phyloP scores from a whole-genome alignment of 2,113 vertebrate genomes.

The Aptenodytes forsteri region DNA sequence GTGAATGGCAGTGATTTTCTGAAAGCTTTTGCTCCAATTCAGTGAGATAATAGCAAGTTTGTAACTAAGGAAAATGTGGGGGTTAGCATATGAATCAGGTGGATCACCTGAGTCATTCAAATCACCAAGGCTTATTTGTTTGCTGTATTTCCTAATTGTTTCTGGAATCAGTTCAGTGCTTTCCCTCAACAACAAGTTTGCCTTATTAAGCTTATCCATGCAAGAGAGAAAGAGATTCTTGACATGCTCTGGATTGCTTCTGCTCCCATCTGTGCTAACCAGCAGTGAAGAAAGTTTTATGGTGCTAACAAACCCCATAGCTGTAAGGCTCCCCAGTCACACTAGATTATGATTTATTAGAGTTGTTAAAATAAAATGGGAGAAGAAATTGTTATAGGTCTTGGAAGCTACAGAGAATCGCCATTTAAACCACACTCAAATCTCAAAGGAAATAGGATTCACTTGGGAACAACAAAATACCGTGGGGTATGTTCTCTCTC shows the following conservation, averaged over 20 bases:
- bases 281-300: constrained; percentile 14
- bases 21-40: background rate
- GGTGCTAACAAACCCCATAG: constrained; percentile 23
- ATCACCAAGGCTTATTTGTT: constrained; percentile 31
- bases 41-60: background rate
- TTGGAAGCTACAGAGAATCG: constrained; percentile 32
- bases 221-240: background rate
- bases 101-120: background rate
- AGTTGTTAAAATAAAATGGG: constrained; percentile 32
- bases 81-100: constrained; percentile 10
- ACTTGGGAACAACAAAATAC: background rate
- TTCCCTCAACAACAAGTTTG: constrained; percentile 15
- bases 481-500: background rate
- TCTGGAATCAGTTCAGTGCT: constrained; percentile 33
- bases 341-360: constrained; percentile 17
- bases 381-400: constrained; percentile 12
- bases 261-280: constrained; percentile 15
- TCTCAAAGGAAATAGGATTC: constrained; percentile 22
- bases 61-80: background rate
- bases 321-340: background rate
- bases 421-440: constrained; percentile 8
- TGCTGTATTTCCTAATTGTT: constrained; percentile 41
- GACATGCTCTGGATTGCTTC: background rate
- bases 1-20: background rate
- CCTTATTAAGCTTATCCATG: constrained; percentile 20